These are phyloP conservation scores for Rotaria socialis DNA, from an alignment of 2,888 invertebrate species.

Conservation along the genomic window DNA sequence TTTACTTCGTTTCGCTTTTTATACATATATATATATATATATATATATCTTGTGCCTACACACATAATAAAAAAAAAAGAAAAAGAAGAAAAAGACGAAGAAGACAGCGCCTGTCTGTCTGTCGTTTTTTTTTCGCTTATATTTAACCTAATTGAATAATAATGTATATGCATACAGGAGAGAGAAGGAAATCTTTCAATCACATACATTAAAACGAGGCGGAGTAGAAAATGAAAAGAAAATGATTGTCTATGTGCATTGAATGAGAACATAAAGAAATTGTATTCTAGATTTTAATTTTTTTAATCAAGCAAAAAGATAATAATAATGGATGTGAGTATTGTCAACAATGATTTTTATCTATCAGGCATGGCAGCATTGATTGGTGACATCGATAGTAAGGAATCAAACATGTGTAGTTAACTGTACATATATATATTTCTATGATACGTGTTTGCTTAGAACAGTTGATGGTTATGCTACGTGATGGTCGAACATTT, in stretches of 20 bases:
- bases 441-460: constrained; percentile 4
- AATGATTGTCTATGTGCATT: neutral
- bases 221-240: neutral
- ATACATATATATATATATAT: neutral
- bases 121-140: neutral
- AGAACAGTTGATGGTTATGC: constrained; percentile 90
- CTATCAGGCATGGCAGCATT: constrained; percentile 81
- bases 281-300: neutral
- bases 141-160: constrained; percentile 24
- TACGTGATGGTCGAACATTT: constrained; percentile 89
- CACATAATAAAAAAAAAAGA: neutral
- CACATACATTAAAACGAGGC: neutral
- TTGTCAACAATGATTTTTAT: constrained; percentile 52
- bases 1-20: too few relatives aligned
- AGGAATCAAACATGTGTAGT: constrained; percentile 48
- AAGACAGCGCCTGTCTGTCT: neutral
- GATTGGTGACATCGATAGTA: constrained; percentile 72
- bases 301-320: neutral
- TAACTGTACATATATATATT: neutral
- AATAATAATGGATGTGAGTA: constrained; percentile 10
- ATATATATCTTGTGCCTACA: neutral
- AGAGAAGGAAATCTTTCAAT: neutral
- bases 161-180: neutral
- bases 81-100: neutral
- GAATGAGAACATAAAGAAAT: neutral